A percentile compares a stretch with the other conserved stretches of the same genome.
Conservation (phyloP, 1,140 invertebrate genomes). For the Ectropis grisescens region DNA sequence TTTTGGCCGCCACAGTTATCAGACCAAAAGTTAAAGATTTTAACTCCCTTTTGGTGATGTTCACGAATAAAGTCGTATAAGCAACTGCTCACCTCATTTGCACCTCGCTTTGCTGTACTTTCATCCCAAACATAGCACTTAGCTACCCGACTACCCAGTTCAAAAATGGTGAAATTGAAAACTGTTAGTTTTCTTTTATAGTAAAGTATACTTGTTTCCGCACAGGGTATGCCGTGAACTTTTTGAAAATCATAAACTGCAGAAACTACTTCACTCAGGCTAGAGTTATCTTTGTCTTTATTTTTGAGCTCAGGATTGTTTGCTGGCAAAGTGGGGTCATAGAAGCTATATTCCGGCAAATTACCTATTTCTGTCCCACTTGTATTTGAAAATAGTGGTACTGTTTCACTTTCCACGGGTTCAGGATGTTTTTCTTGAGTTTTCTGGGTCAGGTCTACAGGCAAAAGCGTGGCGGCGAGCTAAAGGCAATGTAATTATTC, state of each 20-base stretch:
- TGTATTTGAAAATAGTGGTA: no score
- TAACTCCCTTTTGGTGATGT: not conserved
- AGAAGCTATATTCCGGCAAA: no score
- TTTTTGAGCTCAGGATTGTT: constrained; percentile 3
- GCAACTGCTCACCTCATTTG: constrained; percentile 11
- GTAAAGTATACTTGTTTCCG: constrained; percentile 8
- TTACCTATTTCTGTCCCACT: no score
- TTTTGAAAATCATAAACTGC: constrained; percentile 15
- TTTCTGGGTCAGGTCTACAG: no score
- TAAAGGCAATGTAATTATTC: no score
- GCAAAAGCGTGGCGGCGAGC: no score
- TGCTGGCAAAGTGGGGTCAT: no score
- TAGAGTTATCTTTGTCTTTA: constrained; percentile 6
- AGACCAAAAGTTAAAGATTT: not conserved
- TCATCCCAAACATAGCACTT: constrained; percentile 11
- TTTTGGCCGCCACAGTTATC: no score
- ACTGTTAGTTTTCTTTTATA: constrained; percentile 8
- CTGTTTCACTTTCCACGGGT: no score
- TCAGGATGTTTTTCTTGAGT: no score
- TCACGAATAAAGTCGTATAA: constrained; percentile 4
- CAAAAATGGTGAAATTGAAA: constrained; percentile 10
- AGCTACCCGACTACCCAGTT: constrained; percentile 2
- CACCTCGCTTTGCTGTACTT: constrained; percentile 5
- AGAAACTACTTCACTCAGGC: constrained; percentile 1
- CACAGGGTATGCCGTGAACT: constrained; percentile 4